A percentile compares a stretch with the other conserved stretches of the same genome.
phyloP scores from a whole-genome alignment of 2,888 invertebrate species.

The Tupiocoris notatus region DNA sequence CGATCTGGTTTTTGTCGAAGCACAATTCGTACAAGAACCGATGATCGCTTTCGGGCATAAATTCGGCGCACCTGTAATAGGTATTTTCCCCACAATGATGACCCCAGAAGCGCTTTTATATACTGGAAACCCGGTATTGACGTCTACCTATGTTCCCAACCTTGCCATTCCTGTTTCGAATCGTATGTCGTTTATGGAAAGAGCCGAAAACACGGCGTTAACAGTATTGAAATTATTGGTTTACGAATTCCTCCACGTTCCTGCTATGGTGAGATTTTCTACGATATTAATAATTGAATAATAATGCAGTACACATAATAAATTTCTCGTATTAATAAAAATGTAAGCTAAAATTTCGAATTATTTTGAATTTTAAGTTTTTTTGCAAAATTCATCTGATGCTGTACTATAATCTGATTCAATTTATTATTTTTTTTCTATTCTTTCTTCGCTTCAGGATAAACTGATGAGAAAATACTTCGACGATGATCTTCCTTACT shows the following conservation, averaged over 20 bases:
- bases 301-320: too few relatives aligned
- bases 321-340: too few relatives aligned
- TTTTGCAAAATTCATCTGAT: too few relatives aligned
- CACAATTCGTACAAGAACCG: conserved; percentile 46
- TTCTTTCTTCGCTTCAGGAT: too few relatives aligned
- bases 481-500: conserved; percentile 35
- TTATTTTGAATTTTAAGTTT: too few relatives aligned
- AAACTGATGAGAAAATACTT: conserved; percentile 35
- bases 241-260: conserved; percentile 41
- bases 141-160: conserved; percentile 42
- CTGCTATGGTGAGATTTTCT: conserved; percentile 40
- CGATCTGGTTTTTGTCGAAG: conserved; percentile 47
- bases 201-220: conserved; percentile 34
- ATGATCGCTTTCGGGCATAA: conserved; percentile 45
- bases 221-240: conserved; percentile 24
- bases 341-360: too few relatives aligned
- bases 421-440: too few relatives aligned
- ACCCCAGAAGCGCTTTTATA: conserved; percentile 33
- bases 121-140: conserved; percentile 42
- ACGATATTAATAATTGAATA: too few relatives aligned
- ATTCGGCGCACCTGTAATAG: conserved; percentile 46
- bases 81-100: not conserved
- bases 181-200: conserved; percentile 42
- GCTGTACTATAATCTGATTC: too few relatives aligned
- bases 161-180: conserved; percentile 28